phyloP scores from a whole-genome alignment of 2,888 invertebrate species.

The Tholera decimalis region DNA sequence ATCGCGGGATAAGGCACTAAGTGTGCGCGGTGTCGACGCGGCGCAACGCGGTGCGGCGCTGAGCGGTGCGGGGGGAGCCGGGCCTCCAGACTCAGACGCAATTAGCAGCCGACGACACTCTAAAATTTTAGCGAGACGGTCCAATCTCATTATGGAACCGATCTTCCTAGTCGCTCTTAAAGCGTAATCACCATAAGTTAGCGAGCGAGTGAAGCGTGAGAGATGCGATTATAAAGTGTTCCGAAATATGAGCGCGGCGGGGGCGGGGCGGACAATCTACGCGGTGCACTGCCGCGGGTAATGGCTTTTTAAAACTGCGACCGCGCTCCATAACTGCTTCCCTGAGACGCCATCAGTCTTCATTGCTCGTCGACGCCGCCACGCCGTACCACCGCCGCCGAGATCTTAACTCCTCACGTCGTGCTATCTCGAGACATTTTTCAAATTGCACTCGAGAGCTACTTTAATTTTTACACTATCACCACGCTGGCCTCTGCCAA shows the following conservation, averaged over 20 bases:
- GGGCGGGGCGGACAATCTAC: constrained; percentile 84
- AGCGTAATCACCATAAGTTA: constrained; percentile 91
- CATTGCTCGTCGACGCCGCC: constrained; percentile 91
- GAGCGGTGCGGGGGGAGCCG: constrained; percentile 54
- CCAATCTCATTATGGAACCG: constrained; percentile 90
- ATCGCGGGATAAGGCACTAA: constrained; percentile 73
- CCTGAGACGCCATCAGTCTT: constrained; percentile 91
- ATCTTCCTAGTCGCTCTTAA: constrained; percentile 91
- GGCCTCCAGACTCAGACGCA: constrained; percentile 83
- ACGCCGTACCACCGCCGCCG: constrained; percentile 57
- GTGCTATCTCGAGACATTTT: constrained; percentile 81
- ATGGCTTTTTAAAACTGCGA: constrained; percentile 92
- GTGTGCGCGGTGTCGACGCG: constrained; percentile 64
- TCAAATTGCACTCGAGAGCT: constrained; percentile 75
- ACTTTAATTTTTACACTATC: constrained; percentile 74
- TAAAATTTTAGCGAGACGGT: constrained; percentile 90
- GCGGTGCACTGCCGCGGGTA: constrained; percentile 89
- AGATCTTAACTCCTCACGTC: constrained; percentile 88
- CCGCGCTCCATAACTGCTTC: constrained; percentile 91
- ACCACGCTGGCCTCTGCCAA: constrained; percentile 49
- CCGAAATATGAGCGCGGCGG: constrained; percentile 88
- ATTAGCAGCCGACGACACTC: constrained; percentile 89
- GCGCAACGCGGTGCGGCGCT: constrained; percentile 18
- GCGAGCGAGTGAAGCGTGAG: constrained; percentile 89
- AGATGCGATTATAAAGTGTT: constrained; percentile 91